Percentiles rank a stretch among this genome's conserved stretches.
phyloP scores from a whole-genome alignment of 1,140 invertebrate species.

The Dryas iulia region DNA sequence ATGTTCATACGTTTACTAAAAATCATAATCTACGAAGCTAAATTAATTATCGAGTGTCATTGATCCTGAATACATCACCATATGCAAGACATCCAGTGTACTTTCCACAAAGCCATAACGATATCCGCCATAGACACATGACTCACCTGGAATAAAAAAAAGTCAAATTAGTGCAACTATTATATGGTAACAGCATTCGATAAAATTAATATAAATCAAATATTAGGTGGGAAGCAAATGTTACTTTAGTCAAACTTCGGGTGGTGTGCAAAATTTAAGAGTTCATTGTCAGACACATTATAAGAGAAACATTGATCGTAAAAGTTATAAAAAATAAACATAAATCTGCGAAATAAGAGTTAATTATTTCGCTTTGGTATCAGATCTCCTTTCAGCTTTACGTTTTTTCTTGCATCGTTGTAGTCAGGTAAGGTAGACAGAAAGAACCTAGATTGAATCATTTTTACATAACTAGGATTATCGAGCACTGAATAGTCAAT shows the following conservation, averaged over 20 bases:
- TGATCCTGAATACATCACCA: neutral
- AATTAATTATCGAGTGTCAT: too few species aligned
- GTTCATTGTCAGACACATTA: slow-evolving; percentile 12
- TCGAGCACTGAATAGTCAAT: too few species aligned
- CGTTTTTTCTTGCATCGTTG: too few species aligned
- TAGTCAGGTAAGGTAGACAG: too few species aligned
- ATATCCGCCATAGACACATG: slow-evolving; percentile 6
- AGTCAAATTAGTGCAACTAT: slow-evolving; percentile 34
- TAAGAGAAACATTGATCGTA: neutral
- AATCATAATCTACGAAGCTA: too few species aligned
- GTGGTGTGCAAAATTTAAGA: slow-evolving; percentile 25
- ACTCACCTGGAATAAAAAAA: slow-evolving; percentile 58
- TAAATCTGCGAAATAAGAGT: neutral
- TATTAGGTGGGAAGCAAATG: slow-evolving; percentile 21
- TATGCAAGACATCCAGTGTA: neutral
- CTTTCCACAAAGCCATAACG: neutral
- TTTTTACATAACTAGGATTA: too few species aligned
- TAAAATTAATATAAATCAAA: slow-evolving; percentile 30
- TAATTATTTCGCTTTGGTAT: neutral
- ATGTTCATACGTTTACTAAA: too few species aligned
- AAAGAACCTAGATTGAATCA: too few species aligned
- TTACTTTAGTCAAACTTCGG: slow-evolving; percentile 8
- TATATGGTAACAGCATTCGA: slow-evolving; percentile 4
- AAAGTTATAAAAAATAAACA: neutral
- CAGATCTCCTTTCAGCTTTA: neutral